Percentiles rank a stretch among this genome's conserved stretches.
Conservation (phyloP, 2,888 invertebrate genomes). For the Chloroclystis v-ata region DNA sequence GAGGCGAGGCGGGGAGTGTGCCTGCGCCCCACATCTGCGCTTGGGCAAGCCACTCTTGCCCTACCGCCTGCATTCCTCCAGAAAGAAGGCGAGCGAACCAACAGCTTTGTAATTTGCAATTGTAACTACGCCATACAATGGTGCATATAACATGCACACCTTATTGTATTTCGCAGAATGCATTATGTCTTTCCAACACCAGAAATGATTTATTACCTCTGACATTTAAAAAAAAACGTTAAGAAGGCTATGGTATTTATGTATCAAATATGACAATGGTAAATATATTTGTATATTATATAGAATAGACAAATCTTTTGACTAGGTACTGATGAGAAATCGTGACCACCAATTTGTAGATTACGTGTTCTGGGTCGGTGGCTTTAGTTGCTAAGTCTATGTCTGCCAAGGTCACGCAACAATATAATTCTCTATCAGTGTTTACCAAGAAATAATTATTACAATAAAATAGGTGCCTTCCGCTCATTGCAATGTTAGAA, state of each 20-base stretch:
- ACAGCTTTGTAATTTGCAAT: conserved; percentile 22
- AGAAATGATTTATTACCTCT: no score
- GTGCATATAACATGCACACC: neutral
- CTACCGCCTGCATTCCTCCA: conserved; percentile 62
- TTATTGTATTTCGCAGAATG: conserved; percentile 7
- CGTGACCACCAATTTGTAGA: conserved; percentile 59
- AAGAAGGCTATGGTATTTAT: no score
- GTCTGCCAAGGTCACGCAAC: conserved; percentile 60
- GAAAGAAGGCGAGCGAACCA: conserved; percentile 42
- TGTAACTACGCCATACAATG: conserved; percentile 17
- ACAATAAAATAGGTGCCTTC: conserved; percentile 33
- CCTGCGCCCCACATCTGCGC: conserved; percentile 68
- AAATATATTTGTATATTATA: neutral
- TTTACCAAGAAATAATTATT: conserved; percentile 55
- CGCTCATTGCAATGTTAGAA: conserved; percentile 34
- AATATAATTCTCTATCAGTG: conserved; percentile 45
- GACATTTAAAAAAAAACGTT: no score
- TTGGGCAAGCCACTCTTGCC: conserved; percentile 54
- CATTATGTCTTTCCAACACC: conserved; percentile 6
- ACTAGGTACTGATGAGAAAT: conserved; percentile 44
- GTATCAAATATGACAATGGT: neutral
- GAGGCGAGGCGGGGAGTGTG: conserved; percentile 71
- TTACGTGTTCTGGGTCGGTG: conserved; percentile 56
- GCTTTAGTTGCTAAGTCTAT: conserved; percentile 52
- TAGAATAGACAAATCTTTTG: conserved; percentile 15